phyloP scores from a whole-genome alignment of 2,113 vertebrate genomes.

The Crotalus horridus region DNA sequence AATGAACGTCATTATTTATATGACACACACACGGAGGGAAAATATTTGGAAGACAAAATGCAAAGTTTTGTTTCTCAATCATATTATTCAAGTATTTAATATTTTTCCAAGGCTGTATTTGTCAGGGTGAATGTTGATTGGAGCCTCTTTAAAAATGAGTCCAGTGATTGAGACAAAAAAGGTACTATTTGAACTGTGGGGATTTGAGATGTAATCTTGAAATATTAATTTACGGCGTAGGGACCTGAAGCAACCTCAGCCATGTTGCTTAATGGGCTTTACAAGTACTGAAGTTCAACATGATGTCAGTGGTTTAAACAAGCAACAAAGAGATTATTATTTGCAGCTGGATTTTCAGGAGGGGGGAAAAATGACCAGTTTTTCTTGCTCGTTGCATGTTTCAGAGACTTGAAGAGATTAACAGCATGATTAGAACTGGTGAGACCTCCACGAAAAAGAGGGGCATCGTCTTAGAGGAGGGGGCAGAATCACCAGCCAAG shows the following conservation, averaged over 20 bases:
- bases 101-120: not conserved
- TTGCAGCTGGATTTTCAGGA: too few relatives aligned
- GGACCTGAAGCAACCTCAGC: not conserved
- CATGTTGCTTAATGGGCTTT: not conserved
- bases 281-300: not conserved
- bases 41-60: not conserved
- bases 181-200: not conserved
- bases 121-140: not conserved
- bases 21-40: not conserved
- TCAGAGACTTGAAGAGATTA: conserved; percentile 90
- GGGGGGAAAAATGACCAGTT: rapidly evolving
- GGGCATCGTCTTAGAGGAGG: conserved; percentile 82
- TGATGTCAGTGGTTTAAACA: not conserved
- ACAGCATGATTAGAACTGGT: conserved; percentile 91
- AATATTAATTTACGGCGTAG: not conserved
- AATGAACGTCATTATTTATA: not conserved
- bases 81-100: not conserved
- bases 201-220: not conserved
- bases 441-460: conserved; percentile 91
- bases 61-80: not conserved
- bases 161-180: not conserved
- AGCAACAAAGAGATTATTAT: not conserved
- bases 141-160: not conserved
- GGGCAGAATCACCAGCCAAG: conserved; percentile 84
- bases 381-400: not conserved